These are phyloP conservation scores for Acrocephalus kingi DNA, from an alignment of 2,113 vertebrate species.

Conservation along the genomic window DNA sequence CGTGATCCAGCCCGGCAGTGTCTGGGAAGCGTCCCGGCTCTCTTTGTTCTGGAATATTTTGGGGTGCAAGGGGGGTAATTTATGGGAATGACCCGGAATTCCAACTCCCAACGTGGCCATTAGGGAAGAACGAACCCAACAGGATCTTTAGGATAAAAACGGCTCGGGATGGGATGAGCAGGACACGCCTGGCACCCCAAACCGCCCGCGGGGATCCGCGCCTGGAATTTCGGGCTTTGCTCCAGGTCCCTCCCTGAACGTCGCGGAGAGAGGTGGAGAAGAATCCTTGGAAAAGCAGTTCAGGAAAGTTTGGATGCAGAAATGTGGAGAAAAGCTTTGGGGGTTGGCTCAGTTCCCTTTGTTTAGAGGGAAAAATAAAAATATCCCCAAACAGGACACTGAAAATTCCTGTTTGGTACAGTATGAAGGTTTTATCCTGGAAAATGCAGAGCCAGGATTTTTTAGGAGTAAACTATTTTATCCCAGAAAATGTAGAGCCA, in stretches of 20 bases:
- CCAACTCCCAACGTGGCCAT: not conserved
- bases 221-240: not conserved
- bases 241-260: not conserved
- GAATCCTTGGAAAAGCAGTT: not conserved
- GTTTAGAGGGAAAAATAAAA: not conserved
- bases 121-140: not conserved
- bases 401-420: not conserved
- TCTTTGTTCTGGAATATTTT: constrained; percentile 17
- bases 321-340: not conserved
- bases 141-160: not conserved
- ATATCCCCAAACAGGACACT: not conserved
- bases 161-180: not conserved
- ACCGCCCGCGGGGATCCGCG: not conserved
- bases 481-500: not conserved
- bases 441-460: not conserved
- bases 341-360: not conserved
- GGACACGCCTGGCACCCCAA: not conserved
- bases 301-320: not conserved
- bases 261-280: not conserved
- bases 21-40: not conserved
- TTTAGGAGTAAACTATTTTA: not conserved
- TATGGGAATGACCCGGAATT: not conserved
- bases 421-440: not conserved
- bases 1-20: not conserved
- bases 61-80: not conserved